Percentiles rank a stretch among this genome's conserved stretches.
These are phyloP conservation scores for Pungitius pungitius DNA, from an alignment of 2,113 vertebrate genomes.

Conservation along the genomic window DNA sequence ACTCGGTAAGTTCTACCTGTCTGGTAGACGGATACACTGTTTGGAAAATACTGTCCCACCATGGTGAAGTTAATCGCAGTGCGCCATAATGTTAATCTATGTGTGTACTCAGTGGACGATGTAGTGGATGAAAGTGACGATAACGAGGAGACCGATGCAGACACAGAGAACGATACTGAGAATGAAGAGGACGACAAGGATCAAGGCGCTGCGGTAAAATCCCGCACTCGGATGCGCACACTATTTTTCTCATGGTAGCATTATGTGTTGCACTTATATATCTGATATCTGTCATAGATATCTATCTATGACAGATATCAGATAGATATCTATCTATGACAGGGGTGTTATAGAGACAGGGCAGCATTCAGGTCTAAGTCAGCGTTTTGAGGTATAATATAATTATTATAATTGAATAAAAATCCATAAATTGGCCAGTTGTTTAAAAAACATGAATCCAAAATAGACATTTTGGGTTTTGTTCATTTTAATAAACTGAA, in stretches of 20 bases:
- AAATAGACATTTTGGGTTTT: background rate
- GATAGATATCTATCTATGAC: background rate
- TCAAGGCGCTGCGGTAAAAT: conserved; percentile 67
- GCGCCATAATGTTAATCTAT: background rate
- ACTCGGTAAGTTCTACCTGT: conserved; percentile 5
- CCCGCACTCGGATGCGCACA: background rate
- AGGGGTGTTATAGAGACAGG: background rate
- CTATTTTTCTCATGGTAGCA: conserved; percentile 11
- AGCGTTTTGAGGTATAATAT: background rate
- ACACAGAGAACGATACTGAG: conserved; percentile 89
- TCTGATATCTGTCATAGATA: no score
- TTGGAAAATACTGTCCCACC: background rate
- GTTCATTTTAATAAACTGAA: background rate
- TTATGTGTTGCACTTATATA: conserved; percentile 9
- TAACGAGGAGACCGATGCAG: conserved; percentile 90
- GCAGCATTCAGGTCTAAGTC: background rate
- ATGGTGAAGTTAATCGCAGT: background rate
- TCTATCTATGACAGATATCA: background rate
- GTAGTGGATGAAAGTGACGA: conserved; percentile 97
- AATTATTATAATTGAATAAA: background rate
- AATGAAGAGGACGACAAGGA: conserved; percentile 91
- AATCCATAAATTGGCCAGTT: background rate
- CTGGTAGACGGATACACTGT: conserved; percentile 22
- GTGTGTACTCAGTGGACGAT: conserved; percentile 90
- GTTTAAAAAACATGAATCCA: background rate